Evolutionary conservation across 1,140 invertebrate species (phyloP).

Genomic region (Drosophila mayri): DNA sequence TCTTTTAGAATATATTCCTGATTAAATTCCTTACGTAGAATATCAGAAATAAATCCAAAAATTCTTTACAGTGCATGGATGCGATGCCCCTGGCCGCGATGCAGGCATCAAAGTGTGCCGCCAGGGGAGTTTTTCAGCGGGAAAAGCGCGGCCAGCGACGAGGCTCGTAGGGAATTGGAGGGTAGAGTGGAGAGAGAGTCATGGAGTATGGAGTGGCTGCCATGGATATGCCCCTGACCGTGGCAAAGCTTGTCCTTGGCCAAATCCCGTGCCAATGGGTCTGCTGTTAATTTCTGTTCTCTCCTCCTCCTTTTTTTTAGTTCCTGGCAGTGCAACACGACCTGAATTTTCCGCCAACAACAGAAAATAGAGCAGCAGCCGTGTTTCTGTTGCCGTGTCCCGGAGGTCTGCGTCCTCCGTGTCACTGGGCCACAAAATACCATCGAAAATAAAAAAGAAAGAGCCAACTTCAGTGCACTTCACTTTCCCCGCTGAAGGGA

Average conservation of each 20-base stretch:
- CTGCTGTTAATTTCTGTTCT: constrained; percentile 8
- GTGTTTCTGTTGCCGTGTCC: constrained; percentile 28
- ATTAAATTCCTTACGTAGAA: not conserved
- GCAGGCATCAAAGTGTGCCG: constrained; percentile 57
- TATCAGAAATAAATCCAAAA: fast-evolving
- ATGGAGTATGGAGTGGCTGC: constrained; percentile 4
- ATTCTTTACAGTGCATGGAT: constrained; percentile 6
- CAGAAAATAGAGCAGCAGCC: constrained; percentile 21
- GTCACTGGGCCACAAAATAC: constrained; percentile 63
- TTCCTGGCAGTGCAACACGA: constrained; percentile 49
- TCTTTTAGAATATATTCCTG: not conserved
- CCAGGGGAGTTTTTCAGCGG: constrained; percentile 12
- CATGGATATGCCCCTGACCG: constrained; percentile 39
- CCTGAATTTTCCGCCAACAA: constrained; percentile 52
- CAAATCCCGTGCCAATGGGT: constrained; percentile 39
- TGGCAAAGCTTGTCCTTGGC: constrained; percentile 46
- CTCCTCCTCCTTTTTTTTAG: not conserved
- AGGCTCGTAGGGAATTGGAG: not conserved
- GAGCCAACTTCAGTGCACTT: constrained; percentile 38
- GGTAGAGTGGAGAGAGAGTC: not conserved
- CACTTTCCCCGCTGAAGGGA: constrained; percentile 44
- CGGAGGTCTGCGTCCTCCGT: constrained; percentile 47
- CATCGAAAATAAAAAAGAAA: not conserved
- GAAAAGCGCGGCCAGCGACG: not conserved
- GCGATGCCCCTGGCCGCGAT: constrained; percentile 20